Evolutionary conservation across 2,888 invertebrate species (phyloP), one percentile per base, ranked within the genome.

Genomic region (Stictocephala bisonia): DNA sequence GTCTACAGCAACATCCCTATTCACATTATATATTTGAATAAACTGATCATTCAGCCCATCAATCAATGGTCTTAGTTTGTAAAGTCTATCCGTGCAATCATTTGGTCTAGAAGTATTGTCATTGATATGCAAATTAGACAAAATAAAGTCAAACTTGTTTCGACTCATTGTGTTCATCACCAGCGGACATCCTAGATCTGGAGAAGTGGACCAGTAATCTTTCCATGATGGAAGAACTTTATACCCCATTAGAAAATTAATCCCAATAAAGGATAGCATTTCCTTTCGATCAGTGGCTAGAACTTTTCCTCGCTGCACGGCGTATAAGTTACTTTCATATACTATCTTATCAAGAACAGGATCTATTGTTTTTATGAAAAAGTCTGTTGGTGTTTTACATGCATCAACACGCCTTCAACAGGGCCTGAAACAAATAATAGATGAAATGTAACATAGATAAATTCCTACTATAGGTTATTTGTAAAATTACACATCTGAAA

Each of bases 81-180:
- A 77, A 11, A 76, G 64, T 44, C 70, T 76, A 58, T 77, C 75
- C 18, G 56, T 75, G 48, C 71, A 69, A 35, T 64, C 58, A n/a
- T 48, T 40, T 35, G 74, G 64, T 20, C 69, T 69, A n/a, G 31
- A 11, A 40, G 22, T 66, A 60, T 76, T 77, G 60, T 77, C 73
- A 68, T 77, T 77, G 9, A 74, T 53, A 70, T 76, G 77, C 18
- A 77, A 41, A 73, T 71, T 51, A 4, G 41, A 24, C 29, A 77
- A 53, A 60, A 77, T 76, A 9, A 40, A 35, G 22, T 58, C 48
- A 58, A 76, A 76, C 44, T 76, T 48, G 51, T 74, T 72, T 22
- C 75, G 26, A 7, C 66, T 56, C 75, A 77, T 77, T 11, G 71
- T 48, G 11, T 75, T 50, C 40, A 73, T 24, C 40, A 77, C 69